These are phyloP conservation scores for Camponotus fellah DNA, from an alignment of 2,888 invertebrate genomes.

Conservation along the genomic window DNA sequence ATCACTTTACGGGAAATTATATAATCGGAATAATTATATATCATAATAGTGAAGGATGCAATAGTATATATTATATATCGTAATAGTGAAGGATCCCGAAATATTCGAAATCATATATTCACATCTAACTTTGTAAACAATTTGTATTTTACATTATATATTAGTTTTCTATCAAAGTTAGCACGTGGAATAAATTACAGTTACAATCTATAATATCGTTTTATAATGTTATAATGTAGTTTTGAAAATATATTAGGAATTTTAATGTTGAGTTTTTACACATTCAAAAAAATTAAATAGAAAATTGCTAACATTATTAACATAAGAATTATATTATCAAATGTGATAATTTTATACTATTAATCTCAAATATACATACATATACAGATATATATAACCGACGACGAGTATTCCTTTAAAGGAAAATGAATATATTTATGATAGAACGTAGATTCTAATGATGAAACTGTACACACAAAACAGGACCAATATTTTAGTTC, in stretches of 20 bases:
- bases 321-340: not conserved
- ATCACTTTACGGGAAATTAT: not conserved
- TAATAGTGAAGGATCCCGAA: not conserved
- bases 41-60: slow-evolving; percentile 33
- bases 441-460: slow-evolving; percentile 33
- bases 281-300: not conserved
- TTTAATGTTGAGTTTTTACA: not conserved
- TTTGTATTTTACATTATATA: slow-evolving; percentile 33
- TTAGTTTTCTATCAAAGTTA: slow-evolving; percentile 27
- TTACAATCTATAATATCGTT: not conserved
- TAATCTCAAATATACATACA: not conserved
- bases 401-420: slow-evolving; percentile 15
- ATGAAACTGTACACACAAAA: not conserved
- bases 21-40: slow-evolving; percentile 31
- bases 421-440: slow-evolving; percentile 35
- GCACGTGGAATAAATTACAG: not conserved
- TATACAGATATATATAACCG: not conserved
- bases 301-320: not conserved
- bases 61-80: not conserved
- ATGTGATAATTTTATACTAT: not conserved
- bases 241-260: slow-evolving; percentile 24
- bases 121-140: slow-evolving; percentile 7
- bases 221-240: slow-evolving; percentile 18
- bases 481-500: slow-evolving; percentile 18
- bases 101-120: slow-evolving; percentile 23